phyloP scores from a whole-genome alignment of 2,797 vertebrate genomes.

The Neomorphus geoffroyi region DNA sequence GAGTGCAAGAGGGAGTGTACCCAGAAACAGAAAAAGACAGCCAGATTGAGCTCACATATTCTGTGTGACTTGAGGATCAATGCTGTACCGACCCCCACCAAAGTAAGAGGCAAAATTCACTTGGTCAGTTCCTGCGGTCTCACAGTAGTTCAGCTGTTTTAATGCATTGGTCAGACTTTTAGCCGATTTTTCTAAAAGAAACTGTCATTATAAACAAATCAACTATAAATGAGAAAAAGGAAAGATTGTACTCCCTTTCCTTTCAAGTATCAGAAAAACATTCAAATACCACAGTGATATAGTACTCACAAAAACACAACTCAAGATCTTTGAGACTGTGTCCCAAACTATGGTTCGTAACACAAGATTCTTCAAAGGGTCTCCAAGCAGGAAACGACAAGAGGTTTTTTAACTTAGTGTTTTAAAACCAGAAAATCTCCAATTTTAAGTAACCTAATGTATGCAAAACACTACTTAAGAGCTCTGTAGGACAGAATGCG shows the following conservation, averaged over 20 bases:
- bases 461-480: neutral
- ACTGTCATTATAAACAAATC: neutral
- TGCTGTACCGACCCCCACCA: rapidly evolving
- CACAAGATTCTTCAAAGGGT: neutral
- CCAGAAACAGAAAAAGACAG: neutral
- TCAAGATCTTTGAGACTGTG: neutral
- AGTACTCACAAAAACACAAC: neutral
- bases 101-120: neutral
- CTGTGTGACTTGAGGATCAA: neutral
- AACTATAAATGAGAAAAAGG: neutral
- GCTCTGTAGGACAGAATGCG: neutral
- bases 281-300: neutral
- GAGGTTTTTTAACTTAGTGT: neutral
- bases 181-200: neutral
- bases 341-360: neutral
- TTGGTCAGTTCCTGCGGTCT: neutral
- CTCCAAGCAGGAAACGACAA: neutral
- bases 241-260: neutral
- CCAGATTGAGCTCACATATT: neutral
- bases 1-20: neutral
- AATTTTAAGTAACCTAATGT: neutral
- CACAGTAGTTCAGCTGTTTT: neutral
- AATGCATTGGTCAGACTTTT: neutral
- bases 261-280: neutral
- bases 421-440: neutral